Evolutionary conservation across 2,888 invertebrate species (phyloP), one percentile per base, ranked within the genome.

Genomic region (Yponomeuta cagnagella): DNA sequence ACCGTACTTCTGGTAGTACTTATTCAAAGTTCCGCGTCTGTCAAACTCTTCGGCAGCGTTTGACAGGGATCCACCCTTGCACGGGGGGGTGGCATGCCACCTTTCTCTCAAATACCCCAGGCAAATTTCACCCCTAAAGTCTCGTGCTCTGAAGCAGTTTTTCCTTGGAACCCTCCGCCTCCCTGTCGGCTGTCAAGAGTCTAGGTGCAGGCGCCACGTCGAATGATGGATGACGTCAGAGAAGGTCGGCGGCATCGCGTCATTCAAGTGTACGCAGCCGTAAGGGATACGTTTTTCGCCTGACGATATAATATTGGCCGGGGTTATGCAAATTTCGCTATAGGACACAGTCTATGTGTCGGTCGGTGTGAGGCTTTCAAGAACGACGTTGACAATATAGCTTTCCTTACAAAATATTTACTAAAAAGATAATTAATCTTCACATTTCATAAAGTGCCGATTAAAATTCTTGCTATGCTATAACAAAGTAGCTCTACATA

Each of bases 221-320:
- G 90, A 90, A 92, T 92, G 92, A 92, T 92, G 90, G 92, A 92
- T 92, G 91, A 88, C 91, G 90, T 89, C 89, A 89, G 89, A 87
- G 89, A 88, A 90, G 90, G 91, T 89, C 90, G 89, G 87, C 89
- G 89, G 90, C 90, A 91, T 90, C 92, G 88, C 90, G 91, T 90
- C 92, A 91, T 91, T 92, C 92, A 88, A 91, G 92, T 92, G 92
- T 91, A 91, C 89, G 90, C 90, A 91, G 89, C 85, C 92, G 92
- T 91, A 91, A 90, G 90, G 92, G 90, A 92, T 91, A 92, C 91
- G 92, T 90, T 92, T 92, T 92, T 90, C 92, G 86, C 85, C 88
- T 90, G 91, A 91, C 90, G 91, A 87, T 91, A 91, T 92, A 90
- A 92, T 92, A 91, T 91, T 83, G 90, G 89, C 88, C 90, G 90